A percentile compares a stretch with the other conserved stretches of the same genome.
These are phyloP conservation scores for Hydrozoanthus gracilis DNA, from an alignment of 92 coral and sea anemone species.

Conservation along the genomic window DNA sequence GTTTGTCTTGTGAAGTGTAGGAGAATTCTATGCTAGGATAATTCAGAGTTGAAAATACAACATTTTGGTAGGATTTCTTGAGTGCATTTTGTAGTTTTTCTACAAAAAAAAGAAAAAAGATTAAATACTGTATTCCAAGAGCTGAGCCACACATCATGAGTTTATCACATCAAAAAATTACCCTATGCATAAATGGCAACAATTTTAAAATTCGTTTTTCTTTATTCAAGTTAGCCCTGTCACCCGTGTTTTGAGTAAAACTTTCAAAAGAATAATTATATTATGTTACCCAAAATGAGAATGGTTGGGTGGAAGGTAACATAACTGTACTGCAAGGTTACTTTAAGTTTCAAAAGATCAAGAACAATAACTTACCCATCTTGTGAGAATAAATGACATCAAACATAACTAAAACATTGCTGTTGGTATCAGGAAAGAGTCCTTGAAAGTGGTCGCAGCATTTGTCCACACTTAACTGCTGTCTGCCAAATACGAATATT, in stretches of 20 bases:
- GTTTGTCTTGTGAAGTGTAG: conserved; percentile 6
- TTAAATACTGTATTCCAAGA: background rate
- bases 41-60: conserved; percentile 59
- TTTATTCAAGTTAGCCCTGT: no score
- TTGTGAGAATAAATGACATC: conserved; percentile 85
- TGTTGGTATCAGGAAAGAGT: conserved; percentile 61
- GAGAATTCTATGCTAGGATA: conserved; percentile 32
- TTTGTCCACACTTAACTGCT: conserved; percentile 56
- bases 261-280: background rate
- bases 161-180: background rate
- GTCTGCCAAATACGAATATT: conserved; percentile 85
- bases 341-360: background rate
- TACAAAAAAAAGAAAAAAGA: background rate
- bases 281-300: background rate
- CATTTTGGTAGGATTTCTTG: conserved; percentile 47
- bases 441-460: conserved; percentile 70
- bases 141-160: no score
- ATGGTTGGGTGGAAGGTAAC: background rate
- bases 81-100: conserved; percentile 59
- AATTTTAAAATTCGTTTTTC: no score
- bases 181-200: background rate
- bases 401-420: conserved; percentile 73
- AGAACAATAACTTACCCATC: conserved; percentile 65
- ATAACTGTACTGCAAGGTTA: background rate
- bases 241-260: no score